Evolutionary conservation across 2,888 invertebrate genomes (phyloP).

Genomic region (Masnerella sp.): DNA sequence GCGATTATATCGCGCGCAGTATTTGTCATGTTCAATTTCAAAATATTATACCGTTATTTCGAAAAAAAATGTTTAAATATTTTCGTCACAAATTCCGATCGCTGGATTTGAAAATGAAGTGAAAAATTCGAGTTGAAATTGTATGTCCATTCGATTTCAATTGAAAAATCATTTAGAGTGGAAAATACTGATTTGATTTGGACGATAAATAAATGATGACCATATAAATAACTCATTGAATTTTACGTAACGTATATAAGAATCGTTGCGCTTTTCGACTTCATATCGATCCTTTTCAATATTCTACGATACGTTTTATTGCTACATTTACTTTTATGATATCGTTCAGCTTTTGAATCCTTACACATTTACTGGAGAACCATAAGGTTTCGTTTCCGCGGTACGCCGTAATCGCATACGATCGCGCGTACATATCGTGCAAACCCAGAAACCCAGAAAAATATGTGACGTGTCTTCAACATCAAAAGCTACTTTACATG

Average conservation of each 20-base stretch:
- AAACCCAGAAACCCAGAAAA: constrained; percentile 61
- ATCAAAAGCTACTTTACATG: constrained; percentile 53
- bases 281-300: constrained; percentile 63
- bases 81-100: neutral
- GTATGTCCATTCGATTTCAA: constrained; percentile 17
- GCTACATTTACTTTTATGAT: constrained; percentile 67
- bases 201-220: constrained; percentile 27
- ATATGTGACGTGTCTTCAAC: constrained; percentile 54
- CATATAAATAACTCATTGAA: constrained; percentile 38
- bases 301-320: constrained; percentile 66
- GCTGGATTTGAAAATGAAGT: too few relatives aligned
- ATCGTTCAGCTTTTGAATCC: constrained; percentile 64
- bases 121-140: too few relatives aligned
- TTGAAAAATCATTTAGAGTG: constrained; percentile 9
- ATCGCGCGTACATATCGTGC: constrained; percentile 43
- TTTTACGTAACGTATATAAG: constrained; percentile 41
- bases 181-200: constrained; percentile 26
- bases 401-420: constrained; percentile 53
- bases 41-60: neutral
- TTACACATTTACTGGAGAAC: constrained; percentile 61
- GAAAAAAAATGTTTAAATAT: neutral
- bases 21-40: constrained; percentile 11
- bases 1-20: neutral
- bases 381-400: constrained; percentile 59
- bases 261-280: constrained; percentile 36